Evolutionary conservation across 92 coral and sea anemone genomes (phyloP).

Genomic region (Heliopora coerulea): DNA sequence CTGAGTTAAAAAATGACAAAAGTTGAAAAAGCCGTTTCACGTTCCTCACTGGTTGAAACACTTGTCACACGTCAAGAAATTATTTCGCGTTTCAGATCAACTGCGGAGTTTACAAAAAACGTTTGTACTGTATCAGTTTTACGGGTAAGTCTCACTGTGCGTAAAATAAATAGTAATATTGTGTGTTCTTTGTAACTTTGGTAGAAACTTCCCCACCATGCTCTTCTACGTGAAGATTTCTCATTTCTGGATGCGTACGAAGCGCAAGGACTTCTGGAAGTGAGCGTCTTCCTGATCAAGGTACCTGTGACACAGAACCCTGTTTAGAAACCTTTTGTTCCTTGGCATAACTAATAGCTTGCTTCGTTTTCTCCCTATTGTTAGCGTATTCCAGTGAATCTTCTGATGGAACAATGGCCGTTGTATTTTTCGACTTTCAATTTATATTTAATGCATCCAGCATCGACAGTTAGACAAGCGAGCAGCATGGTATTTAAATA

Average conservation of each 20-base stretch:
- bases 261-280: slow-evolving; percentile 90
- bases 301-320: too few relatives aligned
- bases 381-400: slow-evolving; percentile 89
- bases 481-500: slow-evolving; percentile 92
- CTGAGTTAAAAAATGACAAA: too few relatives aligned
- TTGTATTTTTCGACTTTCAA: slow-evolving; percentile 93
- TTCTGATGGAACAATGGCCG: slow-evolving; percentile 91
- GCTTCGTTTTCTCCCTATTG: neutral
- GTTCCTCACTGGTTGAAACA: too few relatives aligned
- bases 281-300: slow-evolving; percentile 93
- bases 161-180: neutral
- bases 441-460: slow-evolving; percentile 96
- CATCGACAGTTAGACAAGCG: slow-evolving; percentile 96
- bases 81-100: too few relatives aligned
- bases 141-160: too few relatives aligned
- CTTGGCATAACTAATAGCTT: too few relatives aligned
- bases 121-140: too few relatives aligned
- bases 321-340: too few relatives aligned
- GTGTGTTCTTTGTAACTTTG: neutral
- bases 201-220: slow-evolving; percentile 77
- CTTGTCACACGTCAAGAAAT: too few relatives aligned
- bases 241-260: slow-evolving; percentile 95
- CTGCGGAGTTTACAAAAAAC: too few relatives aligned
- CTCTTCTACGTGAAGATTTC: slow-evolving; percentile 78
- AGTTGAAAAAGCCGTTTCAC: too few relatives aligned